Conservation (phyloP, 2,888 invertebrate species). For the Apomyelois bistriatella region DNA sequence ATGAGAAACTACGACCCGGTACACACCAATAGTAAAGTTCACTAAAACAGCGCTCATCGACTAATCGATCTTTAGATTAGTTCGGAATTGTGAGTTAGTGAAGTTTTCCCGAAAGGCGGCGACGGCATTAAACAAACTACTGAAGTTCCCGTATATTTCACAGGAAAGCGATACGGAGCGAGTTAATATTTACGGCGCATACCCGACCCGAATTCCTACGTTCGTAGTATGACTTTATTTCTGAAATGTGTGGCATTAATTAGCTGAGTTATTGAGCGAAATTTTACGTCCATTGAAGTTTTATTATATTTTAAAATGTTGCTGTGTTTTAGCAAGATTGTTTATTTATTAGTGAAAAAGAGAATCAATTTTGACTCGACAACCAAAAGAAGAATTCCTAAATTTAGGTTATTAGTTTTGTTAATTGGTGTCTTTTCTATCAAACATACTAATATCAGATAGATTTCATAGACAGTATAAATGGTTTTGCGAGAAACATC, state of each 20-base stretch:
- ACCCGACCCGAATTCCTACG: conserved; percentile 9
- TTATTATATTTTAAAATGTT: background rate
- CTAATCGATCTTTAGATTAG: conserved; percentile 47
- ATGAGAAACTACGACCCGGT: background rate
- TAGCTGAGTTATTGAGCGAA: conserved; percentile 4
- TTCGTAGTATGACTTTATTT: conserved; percentile 10
- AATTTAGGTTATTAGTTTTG: too few species aligned
- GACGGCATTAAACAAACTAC: conserved; percentile 58
- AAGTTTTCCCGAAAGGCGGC: conserved; percentile 41
- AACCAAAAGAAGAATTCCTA: too few species aligned
- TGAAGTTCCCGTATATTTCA: conserved; percentile 61
- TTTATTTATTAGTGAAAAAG: too few species aligned
- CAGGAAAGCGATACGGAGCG: conserved; percentile 44
- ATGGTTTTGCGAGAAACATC: too few species aligned
- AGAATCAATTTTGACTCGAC: too few species aligned
- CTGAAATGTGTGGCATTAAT: conserved; percentile 8
- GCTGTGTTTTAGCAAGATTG: too few species aligned
- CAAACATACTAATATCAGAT: too few species aligned
- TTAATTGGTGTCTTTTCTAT: too few species aligned
- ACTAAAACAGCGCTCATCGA: conserved; percentile 14
- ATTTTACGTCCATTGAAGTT: background rate
- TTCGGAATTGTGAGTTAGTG: conserved; percentile 40
- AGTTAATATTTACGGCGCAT: conserved; percentile 43
- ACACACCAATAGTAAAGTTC: conserved; percentile 34
- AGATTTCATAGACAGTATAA: too few species aligned